Evolutionary conservation across 2,888 invertebrate genomes (phyloP), one percentile per base, ranked within the genome.

Genomic region (Nebria brevicollis): DNA sequence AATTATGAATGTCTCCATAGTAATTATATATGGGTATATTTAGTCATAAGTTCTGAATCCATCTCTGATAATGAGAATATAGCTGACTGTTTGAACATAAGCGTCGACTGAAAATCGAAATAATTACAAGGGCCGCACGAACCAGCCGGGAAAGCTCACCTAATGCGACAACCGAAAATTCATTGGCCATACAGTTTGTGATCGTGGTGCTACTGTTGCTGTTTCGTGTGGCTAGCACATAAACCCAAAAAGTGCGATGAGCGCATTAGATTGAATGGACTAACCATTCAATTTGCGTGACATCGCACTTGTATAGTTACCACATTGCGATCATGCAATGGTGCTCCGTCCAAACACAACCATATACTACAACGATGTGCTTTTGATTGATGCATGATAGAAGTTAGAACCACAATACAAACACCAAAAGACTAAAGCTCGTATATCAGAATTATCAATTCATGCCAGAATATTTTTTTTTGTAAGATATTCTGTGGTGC

Each of bases 91-190:
- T 66, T 66, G 66, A 7, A 66, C 8, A 66, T 66, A 66, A 13
- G 65, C 65, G 2, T 65, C 65, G 2, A 65, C 11, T 13, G 34
- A 34, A 25, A 70, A 70, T 34, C 70, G 20, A 26, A 70, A 70
- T 70, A 70, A 70, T 70, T 70, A 70, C 70, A 13, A 70, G 70
- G 34, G 70, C 26, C 25, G 70, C 70, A 11, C 70, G 70, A 34
- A 70, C 70, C 13, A 25, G 13, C 26, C 25, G 11, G n/a, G 66
- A 7, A 66, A n/a, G 15, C 4, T 66, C 66, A 15, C 3, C 66
- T 15, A 66, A 15, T 15, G 25, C 66, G 15, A 66, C 66, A 66
- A 13, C 66, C 15, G 66, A 66, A 66, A 25, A 11, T 11, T 66
- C 15, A 66, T 66, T 5, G 13, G 13, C 15, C 8, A 66, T 34